Percentiles rank a stretch among this genome's conserved stretches.
phyloP scores from a whole-genome alignment of 1,140 invertebrate species.

The Alviniconcha marisindica region DNA sequence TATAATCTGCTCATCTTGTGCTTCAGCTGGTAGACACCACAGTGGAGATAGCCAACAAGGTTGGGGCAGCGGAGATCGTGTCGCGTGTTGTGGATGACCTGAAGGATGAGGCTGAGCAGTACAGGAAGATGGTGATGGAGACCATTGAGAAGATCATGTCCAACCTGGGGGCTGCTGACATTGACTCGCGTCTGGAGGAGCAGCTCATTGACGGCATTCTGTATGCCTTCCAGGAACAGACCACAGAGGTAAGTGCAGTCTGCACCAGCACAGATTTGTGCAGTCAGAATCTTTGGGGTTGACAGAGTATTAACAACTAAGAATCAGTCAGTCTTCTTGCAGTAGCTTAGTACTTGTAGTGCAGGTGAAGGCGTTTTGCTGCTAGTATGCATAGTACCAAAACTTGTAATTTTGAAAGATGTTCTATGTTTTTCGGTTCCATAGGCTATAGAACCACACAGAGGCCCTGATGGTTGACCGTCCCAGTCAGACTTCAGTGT shows the following conservation, averaged over 20 bases:
- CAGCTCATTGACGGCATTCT: constrained; percentile 99
- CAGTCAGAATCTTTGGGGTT: too few species aligned
- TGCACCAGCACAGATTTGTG: too few species aligned
- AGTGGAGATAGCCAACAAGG: constrained; percentile 99
- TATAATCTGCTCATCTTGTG: neutral
- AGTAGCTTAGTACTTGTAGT: too few species aligned
- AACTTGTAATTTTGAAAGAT: too few species aligned
- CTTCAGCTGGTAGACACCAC: constrained; percentile 97
- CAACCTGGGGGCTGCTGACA: constrained; percentile 97
- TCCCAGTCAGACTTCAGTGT: too few species aligned
- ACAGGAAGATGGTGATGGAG: constrained; percentile 99
- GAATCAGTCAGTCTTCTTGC: too few species aligned
- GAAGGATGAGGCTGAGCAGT: constrained; percentile 99
- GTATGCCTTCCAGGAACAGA: constrained; percentile 99
- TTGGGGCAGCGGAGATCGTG: constrained; percentile 98
- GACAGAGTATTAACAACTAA: too few species aligned
- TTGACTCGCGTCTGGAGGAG: constrained; percentile 98
- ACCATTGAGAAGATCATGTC: constrained; percentile 99
- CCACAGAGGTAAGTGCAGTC: constrained; percentile 98
- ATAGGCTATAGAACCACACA: too few species aligned
- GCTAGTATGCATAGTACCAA: too few species aligned
- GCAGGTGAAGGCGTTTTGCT: too few species aligned
- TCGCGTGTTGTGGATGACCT: constrained; percentile 98
- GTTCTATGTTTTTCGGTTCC: too few species aligned
- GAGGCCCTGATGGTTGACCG: too few species aligned